These are phyloP conservation scores for Myzus persicae DNA, from an alignment of 1,140 invertebrate genomes.

Conservation along the genomic window DNA sequence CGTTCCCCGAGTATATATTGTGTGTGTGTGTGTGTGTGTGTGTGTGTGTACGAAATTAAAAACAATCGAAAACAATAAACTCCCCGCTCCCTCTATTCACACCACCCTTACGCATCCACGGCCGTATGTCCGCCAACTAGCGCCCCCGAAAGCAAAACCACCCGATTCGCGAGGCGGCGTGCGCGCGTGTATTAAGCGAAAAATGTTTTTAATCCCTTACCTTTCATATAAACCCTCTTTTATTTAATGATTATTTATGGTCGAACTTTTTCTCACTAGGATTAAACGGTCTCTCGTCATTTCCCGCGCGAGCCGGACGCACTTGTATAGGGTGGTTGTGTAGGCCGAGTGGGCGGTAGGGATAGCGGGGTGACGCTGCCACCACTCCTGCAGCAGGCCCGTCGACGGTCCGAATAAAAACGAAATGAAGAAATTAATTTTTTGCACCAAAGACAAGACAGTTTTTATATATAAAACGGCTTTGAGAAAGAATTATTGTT, in stretches of 20 bases:
- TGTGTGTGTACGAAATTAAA: slow-evolving; percentile 30
- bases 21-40: not conserved
- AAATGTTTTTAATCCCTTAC: slow-evolving; percentile 54
- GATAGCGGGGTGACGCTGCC: not conserved
- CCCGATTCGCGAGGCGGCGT: not conserved
- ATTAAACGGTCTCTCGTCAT: slow-evolving; percentile 46
- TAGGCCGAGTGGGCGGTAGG: no score
- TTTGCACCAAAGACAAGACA: slow-evolving; percentile 20
- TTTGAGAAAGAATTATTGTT: slow-evolving; percentile 37
- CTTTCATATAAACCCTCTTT: slow-evolving; percentile 50
- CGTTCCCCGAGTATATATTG: not conserved
- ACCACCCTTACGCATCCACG: not conserved
- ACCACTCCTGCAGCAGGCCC: not conserved
- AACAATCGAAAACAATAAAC: slow-evolving; percentile 49
- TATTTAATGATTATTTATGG: slow-evolving; percentile 56
- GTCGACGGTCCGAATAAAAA: slow-evolving; percentile 14
- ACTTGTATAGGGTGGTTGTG: not conserved
- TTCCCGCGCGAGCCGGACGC: not conserved
- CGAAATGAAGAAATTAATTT: slow-evolving; percentile 47
- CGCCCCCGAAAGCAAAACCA: not conserved
- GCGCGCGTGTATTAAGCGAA: slow-evolving; percentile 28
- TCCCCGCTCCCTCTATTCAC: not conserved
- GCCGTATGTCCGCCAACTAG: not conserved
- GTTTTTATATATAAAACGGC: slow-evolving; percentile 33
- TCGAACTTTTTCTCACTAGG: slow-evolving; percentile 44